These are phyloP conservation scores for Cerastis leucographa DNA, from an alignment of 2,888 invertebrate species.

Conservation along the genomic window DNA sequence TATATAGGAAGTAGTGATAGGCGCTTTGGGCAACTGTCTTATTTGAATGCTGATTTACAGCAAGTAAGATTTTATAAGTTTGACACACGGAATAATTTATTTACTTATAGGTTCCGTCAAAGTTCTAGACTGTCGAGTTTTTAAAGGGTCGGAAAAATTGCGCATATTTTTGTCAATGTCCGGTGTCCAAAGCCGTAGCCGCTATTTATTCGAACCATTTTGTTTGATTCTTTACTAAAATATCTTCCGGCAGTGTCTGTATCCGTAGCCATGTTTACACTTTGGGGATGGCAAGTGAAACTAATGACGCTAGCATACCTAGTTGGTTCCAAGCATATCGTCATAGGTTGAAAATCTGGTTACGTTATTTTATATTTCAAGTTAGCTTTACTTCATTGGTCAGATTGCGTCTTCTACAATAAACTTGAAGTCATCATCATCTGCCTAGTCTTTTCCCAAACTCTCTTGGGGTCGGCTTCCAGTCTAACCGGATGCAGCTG, in stretches of 20 bases:
- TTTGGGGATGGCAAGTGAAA: background rate
- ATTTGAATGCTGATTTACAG: background rate
- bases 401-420: too few species aligned
- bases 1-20: background rate
- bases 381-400: too few species aligned
- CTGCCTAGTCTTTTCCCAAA: too few species aligned
- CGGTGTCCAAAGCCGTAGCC: background rate
- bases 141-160: background rate
- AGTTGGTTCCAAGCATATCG: too few species aligned
- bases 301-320: too few species aligned
- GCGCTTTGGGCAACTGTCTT: background rate
- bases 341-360: too few species aligned
- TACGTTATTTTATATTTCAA: too few species aligned
- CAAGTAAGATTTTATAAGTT: too few species aligned
- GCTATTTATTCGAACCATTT: background rate
- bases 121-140: too few species aligned
- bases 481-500: too few species aligned
- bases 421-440: too few species aligned
- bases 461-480: too few species aligned
- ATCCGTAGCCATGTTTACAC: background rate
- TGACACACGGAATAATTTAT: background rate
- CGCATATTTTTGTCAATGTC: background rate
- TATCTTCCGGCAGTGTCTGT: background rate
- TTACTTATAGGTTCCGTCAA: background rate
- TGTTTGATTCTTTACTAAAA: background rate